phyloP scores from a whole-genome alignment of 2,888 invertebrate genomes.

The Salpingus planirostris region DNA sequence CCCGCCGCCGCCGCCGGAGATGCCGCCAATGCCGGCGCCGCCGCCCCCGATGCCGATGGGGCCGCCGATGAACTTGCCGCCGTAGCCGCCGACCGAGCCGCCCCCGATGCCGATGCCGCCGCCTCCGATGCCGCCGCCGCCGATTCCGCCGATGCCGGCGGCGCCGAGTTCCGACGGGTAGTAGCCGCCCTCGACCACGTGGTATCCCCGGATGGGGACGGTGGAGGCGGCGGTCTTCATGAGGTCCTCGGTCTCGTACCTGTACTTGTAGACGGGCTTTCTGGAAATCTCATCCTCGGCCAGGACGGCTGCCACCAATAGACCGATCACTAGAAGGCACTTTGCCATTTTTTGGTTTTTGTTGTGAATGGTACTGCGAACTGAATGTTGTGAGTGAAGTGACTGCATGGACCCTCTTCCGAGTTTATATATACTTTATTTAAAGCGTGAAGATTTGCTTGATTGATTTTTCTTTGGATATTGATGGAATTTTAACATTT shows the following conservation, averaged over 20 bases:
- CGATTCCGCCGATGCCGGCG: slow-evolving; percentile 19
- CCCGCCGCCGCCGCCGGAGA: slow-evolving; percentile 15
- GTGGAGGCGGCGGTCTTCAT: slow-evolving; percentile 37
- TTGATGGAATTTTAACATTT: slow-evolving; percentile 13
- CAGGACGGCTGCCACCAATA: slow-evolving; percentile 10
- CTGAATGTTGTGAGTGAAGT: too few relatives aligned
- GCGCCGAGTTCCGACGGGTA: slow-evolving; percentile 40
- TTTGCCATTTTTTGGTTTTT: slow-evolving; percentile 12
- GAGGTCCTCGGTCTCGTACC: slow-evolving; percentile 37
- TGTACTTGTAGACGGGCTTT: slow-evolving; percentile 34
- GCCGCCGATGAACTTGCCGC: slow-evolving; percentile 16
- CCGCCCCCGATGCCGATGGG: slow-evolving; percentile 32
- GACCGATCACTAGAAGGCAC: slow-evolving; percentile 12
- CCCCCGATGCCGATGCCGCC: slow-evolving; percentile 21
- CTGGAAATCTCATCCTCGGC: slow-evolving; percentile 12
- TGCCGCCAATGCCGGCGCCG: slow-evolving; percentile 23
- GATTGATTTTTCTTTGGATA: slow-evolving; percentile 12
- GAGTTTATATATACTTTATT: slow-evolving; percentile 3
- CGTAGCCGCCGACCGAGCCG: slow-evolving; percentile 20
- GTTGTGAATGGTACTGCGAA: too few relatives aligned
- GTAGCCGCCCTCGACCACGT: slow-evolving; percentile 51
- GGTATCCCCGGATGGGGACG: slow-evolving; percentile 45
- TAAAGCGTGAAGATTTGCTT: slow-evolving; percentile 13
- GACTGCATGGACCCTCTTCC: not conserved
- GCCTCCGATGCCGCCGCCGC: slow-evolving; percentile 12